Percentiles rank a stretch among this genome's conserved stretches.
Evolutionary conservation across 2,888 invertebrate genomes (phyloP).

Genomic region (Leucoptera coffeella): DNA sequence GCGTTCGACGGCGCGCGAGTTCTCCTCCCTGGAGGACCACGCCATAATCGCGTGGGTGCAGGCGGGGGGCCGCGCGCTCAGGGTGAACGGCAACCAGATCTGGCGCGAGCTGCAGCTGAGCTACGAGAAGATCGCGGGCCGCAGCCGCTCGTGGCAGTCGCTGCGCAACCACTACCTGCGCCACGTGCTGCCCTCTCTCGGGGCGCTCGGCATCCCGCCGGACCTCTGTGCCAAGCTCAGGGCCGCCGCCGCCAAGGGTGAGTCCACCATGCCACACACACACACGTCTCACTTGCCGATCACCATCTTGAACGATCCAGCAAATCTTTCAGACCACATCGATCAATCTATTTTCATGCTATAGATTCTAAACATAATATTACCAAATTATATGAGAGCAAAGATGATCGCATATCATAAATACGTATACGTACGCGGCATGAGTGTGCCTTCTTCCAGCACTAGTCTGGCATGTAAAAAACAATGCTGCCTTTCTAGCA

Average conservation of each 20-base stretch:
- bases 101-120: constrained; percentile 20
- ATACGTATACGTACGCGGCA: too few species aligned
- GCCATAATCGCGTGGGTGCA: constrained; percentile 25
- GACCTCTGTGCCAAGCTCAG: constrained; percentile 12
- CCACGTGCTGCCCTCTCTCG: constrained; percentile 26
- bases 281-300: too few species aligned
- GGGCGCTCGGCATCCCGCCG: constrained; percentile 14
- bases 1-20: too few species aligned
- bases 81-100: constrained; percentile 30
- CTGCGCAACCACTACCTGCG: constrained; percentile 40
- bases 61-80: constrained; percentile 12
- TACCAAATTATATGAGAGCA: too few species aligned
- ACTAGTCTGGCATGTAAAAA: too few species aligned
- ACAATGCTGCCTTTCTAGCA: too few species aligned
- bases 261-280: background rate
- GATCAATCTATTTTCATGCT: too few species aligned
- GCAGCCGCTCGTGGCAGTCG: constrained; percentile 41
- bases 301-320: too few species aligned
- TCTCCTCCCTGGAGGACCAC: constrained; percentile 25
- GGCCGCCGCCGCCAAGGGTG: constrained; percentile 15
- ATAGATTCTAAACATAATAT: too few species aligned
- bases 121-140: constrained; percentile 12
- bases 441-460: too few species aligned
- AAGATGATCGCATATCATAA: too few species aligned
- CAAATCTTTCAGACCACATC: too few species aligned